Percentiles rank a stretch among this genome's conserved stretches.
These are phyloP conservation scores for Autographa gamma DNA, from an alignment of 2,888 invertebrate species.

Conservation along the genomic window DNA sequence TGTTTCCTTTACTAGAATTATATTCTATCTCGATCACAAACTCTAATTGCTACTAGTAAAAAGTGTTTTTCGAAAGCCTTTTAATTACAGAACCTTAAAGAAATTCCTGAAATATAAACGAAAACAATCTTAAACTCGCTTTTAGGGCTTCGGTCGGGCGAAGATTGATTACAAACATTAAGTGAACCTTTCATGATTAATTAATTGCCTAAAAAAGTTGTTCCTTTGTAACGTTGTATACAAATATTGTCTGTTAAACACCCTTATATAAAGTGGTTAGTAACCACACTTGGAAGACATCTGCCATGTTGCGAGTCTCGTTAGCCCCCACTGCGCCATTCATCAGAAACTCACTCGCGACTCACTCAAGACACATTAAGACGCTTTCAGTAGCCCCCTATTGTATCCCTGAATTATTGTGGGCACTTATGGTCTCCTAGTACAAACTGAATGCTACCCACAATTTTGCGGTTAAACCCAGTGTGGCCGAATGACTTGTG, in stretches of 20 bases:
- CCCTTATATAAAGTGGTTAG: slow-evolving; percentile 33
- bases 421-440: slow-evolving; percentile 67
- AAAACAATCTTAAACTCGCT: background rate
- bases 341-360: slow-evolving; percentile 67
- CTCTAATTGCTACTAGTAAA: background rate
- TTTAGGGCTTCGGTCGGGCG: background rate
- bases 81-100: background rate
- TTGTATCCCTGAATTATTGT: slow-evolving; percentile 76
- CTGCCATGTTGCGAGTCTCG: slow-evolving; percentile 71
- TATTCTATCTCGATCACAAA: background rate
- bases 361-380: slow-evolving; percentile 70
- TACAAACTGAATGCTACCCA: slow-evolving; percentile 66
- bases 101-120: background rate
- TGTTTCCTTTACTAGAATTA: background rate
- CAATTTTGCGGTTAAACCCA: slow-evolving; percentile 67
- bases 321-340: slow-evolving; percentile 71
- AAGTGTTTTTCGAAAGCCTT: background rate
- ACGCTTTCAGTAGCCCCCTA: slow-evolving; percentile 71
- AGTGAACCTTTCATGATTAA: background rate
- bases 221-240: background rate
- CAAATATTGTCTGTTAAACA: slow-evolving; percentile 20
- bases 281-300: slow-evolving; percentile 63
- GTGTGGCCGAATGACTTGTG: slow-evolving; percentile 70
- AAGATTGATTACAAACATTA: slow-evolving; percentile 8
- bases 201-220: background rate